Evolutionary conservation across 2,113 vertebrate genomes (phyloP).

Genomic region (Verasper variegatus): DNA sequence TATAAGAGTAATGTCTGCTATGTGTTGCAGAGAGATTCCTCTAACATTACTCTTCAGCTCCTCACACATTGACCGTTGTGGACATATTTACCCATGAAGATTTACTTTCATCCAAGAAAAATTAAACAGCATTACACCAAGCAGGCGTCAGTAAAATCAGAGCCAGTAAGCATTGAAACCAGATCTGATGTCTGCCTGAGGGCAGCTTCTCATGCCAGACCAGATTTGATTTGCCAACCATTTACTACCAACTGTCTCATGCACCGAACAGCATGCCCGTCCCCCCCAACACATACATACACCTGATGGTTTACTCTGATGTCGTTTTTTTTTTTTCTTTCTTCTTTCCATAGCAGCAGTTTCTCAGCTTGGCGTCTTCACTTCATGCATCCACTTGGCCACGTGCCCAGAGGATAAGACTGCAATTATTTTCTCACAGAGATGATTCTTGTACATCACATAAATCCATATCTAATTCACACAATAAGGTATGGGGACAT

Average conservation of each 20-base stretch:
- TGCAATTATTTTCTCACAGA: slow-evolving; percentile 65
- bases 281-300: slow-evolving; percentile 33
- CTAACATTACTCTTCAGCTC: too few species aligned
- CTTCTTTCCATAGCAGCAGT: slow-evolving; percentile 46
- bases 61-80: too few species aligned
- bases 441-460: slow-evolving; percentile 69
- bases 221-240: slow-evolving; percentile 67
- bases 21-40: too few species aligned
- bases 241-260: slow-evolving; percentile 65
- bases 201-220: slow-evolving; percentile 61
- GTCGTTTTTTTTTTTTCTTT: neutral
- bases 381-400: slow-evolving; percentile 67
- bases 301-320: slow-evolving; percentile 42
- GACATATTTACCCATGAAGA: neutral
- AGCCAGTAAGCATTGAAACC: slow-evolving; percentile 41
- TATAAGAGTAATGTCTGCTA: too few species aligned
- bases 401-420: slow-evolving; percentile 62
- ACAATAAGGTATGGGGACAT: slow-evolving; percentile 25
- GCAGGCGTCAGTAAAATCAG: slow-evolving; percentile 28
- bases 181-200: slow-evolving; percentile 57
- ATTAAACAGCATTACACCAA: neutral
- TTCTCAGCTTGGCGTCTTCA: slow-evolving; percentile 57
- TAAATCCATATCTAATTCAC: slow-evolving; percentile 66
- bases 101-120: neutral
- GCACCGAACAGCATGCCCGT: slow-evolving; percentile 39